Conservation (phyloP, 2,113 vertebrate genomes). For the Osmerus mordax region DNA sequence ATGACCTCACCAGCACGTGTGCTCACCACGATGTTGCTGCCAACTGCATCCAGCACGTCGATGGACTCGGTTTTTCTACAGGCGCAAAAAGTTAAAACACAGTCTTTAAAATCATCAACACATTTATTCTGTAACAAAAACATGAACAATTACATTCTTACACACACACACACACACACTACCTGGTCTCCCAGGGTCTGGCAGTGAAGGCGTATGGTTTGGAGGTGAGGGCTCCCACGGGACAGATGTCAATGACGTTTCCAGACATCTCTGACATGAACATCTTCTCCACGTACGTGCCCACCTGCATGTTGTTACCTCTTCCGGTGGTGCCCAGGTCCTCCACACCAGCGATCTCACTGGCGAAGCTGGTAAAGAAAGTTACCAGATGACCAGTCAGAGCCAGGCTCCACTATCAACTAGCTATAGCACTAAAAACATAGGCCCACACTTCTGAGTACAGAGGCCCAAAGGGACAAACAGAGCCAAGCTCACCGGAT, state of each 20-base stretch:
- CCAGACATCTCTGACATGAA: conserved; percentile 98
- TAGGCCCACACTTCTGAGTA: background rate
- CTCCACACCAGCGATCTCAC: conserved; percentile 95
- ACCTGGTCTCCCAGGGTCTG: conserved; percentile 97
- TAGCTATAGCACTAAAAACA: too few species aligned
- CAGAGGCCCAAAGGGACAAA: background rate
- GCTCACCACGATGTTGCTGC: conserved; percentile 95
- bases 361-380: conserved; percentile 82
- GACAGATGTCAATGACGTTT: conserved; percentile 95
- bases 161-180: conserved; percentile 6
- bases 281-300: conserved; percentile 97
- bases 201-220: conserved; percentile 97
- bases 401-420: background rate
- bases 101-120: background rate
- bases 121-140: background rate
- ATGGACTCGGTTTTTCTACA: conserved; percentile 92
- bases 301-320: conserved; percentile 95
- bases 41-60: conserved; percentile 93
- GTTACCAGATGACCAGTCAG: background rate
- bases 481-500: conserved; percentile 80
- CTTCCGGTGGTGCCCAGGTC: conserved; percentile 95
- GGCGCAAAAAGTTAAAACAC: background rate
- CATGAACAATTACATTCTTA: background rate
- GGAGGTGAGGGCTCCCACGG: conserved; percentile 94
- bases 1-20: conserved; percentile 96